A percentile compares a stretch with the other conserved stretches of the same genome.
Evolutionary conservation across 2,113 vertebrate species (phyloP).

Genomic region (Daubentonia madagascariensis): DNA sequence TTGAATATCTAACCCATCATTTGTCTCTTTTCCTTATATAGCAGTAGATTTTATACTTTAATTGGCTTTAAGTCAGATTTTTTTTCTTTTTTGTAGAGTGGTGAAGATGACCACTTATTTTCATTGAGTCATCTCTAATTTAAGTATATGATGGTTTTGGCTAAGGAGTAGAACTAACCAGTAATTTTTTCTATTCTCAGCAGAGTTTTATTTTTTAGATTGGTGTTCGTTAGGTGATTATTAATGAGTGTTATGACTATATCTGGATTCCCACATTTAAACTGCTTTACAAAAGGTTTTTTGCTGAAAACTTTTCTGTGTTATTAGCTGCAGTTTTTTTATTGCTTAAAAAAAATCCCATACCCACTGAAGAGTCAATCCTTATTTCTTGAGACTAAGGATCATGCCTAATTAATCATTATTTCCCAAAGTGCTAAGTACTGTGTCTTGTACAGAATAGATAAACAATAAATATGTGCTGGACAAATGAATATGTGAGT

Average conservation of each 20-base stretch:
- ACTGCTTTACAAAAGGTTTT: not conserved
- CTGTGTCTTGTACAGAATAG: not conserved
- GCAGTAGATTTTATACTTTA: slow-evolving; percentile 16
- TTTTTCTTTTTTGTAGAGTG: not conserved
- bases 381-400: not conserved
- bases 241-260: not conserved
- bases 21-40: slow-evolving; percentile 17
- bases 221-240: not conserved
- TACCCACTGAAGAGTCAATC: not conserved
- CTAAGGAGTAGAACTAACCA: not conserved
- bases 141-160: slow-evolving; percentile 14
- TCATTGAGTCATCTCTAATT: slow-evolving; percentile 35
- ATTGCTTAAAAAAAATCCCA: not conserved
- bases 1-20: slow-evolving; percentile 20
- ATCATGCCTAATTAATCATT: not conserved
- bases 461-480: not conserved
- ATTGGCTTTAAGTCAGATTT: slow-evolving; percentile 6
- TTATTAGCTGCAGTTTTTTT: not conserved
- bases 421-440: not conserved
- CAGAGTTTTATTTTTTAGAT: not conserved
- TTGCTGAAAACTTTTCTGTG: not conserved
- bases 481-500: not conserved
- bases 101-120: slow-evolving; percentile 22
- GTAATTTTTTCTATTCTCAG: slow-evolving; percentile 57
- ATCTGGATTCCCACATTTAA: not conserved